Percentiles rank a stretch among this genome's conserved stretches.
Conservation (phyloP, 1,140 invertebrate genomes). For the fruit fly (Drosophila melanogaster) region Release_6_plus_ISO1_MT NT_037436.4:8843001-8843500, state of each 20-base stretch:
- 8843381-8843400: conserved; percentile 35
- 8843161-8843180: not conserved
- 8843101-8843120: not conserved
- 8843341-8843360: conserved; percentile 7
- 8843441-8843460: conserved; percentile 12
- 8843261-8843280: no score
- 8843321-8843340: conserved; percentile 16
- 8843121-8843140: not conserved
- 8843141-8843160: not conserved
- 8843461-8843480: conserved; percentile 36
- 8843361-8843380: conserved; percentile 6
- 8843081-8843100: not conserved
- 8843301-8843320: not conserved
- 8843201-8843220: not conserved
- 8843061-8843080: not conserved
- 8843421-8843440: conserved; percentile 18
- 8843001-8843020: not conserved
- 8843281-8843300: not conserved
- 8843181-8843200: not conserved
- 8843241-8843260: not conserved
- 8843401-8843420: conserved; percentile 40
- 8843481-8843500: conserved; percentile 45
- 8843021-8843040: conserved; percentile 8
- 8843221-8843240: not conserved
- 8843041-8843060: not conserved